Percentiles rank a stretch among this genome's conserved stretches.
These are phyloP conservation scores for Cactoblastis cactorum DNA, from an alignment of 2,888 invertebrate species.

Conservation along the genomic window DNA sequence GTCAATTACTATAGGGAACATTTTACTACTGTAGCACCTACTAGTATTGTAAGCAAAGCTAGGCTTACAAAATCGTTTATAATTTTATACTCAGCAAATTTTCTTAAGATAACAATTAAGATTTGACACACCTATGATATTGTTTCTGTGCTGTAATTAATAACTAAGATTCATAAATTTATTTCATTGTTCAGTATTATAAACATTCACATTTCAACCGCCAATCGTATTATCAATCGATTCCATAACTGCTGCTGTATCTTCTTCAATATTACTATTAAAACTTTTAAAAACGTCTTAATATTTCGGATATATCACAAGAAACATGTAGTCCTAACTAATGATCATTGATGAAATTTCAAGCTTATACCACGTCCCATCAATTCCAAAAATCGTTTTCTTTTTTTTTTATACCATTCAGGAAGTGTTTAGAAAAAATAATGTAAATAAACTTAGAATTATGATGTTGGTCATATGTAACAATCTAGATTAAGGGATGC, in stretches of 20 bases:
- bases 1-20: slow-evolving; percentile 93
- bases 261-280: slow-evolving; percentile 20
- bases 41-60: slow-evolving; percentile 69
- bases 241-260: slow-evolving; percentile 41
- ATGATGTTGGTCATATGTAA: slow-evolving; percentile 63
- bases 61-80: slow-evolving; percentile 74
- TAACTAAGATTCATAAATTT: slow-evolving; percentile 19
- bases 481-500: slow-evolving; percentile 55
- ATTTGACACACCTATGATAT: slow-evolving; percentile 33
- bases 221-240: slow-evolving; percentile 19
- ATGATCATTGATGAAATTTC: slow-evolving; percentile 75
- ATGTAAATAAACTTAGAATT: slow-evolving; percentile 64
- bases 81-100: slow-evolving; percentile 75
- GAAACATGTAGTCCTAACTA: slow-evolving; percentile 41
- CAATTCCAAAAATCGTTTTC: slow-evolving; percentile 35
- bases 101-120: slow-evolving; percentile 71
- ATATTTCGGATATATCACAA: slow-evolving; percentile 11
- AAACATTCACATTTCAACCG: slow-evolving; percentile 25
- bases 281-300: slow-evolving; percentile 10
- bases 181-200: neutral
- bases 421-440: slow-evolving; percentile 68
- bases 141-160: slow-evolving; percentile 28
- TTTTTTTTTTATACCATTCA: slow-evolving; percentile 49
- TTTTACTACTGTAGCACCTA: slow-evolving; percentile 80
- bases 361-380: slow-evolving; percentile 59